These are phyloP conservation scores for Malurus elegans DNA, from an alignment of 2,113 vertebrate genomes.

Conservation along the genomic window DNA sequence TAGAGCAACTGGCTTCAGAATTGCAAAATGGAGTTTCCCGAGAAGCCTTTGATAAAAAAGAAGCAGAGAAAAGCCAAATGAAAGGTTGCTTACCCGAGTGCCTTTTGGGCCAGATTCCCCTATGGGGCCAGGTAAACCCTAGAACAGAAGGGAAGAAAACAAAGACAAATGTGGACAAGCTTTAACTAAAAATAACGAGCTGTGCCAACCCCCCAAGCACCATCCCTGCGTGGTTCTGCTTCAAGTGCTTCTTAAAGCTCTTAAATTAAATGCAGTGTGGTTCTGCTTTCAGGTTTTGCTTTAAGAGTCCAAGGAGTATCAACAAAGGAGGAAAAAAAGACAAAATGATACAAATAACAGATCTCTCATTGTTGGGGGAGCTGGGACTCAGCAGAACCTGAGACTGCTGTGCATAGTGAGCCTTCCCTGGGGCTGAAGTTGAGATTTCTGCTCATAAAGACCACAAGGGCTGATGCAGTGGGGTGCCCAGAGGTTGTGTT, in stretches of 20 bases:
- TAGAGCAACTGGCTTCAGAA: not conserved
- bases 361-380: not conserved
- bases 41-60: not conserved
- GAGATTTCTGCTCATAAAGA: slow-evolving; percentile 9
- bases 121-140: slow-evolving; percentile 96
- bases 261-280: not conserved
- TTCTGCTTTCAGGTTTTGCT: not conserved
- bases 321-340: not conserved
- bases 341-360: not conserved
- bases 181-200: not conserved
- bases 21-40: not conserved
- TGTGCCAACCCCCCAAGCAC: slow-evolving; percentile 11
- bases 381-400: not conserved
- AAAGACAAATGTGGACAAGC: slow-evolving; percentile 69
- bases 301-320: not conserved
- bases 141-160: slow-evolving; percentile 71
- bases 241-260: not conserved
- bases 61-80: not conserved
- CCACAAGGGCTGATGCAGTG: not conserved
- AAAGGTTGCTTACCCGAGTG: slow-evolving; percentile 84
- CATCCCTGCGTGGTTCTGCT: not conserved
- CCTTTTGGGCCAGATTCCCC: slow-evolving; percentile 93
- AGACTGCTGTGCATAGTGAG: not conserved
- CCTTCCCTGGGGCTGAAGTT: not conserved
- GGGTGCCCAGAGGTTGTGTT: not conserved